Evolutionary conservation across 2,113 vertebrate species (phyloP).

Genomic region (Psilopogon haemacephalus): DNA sequence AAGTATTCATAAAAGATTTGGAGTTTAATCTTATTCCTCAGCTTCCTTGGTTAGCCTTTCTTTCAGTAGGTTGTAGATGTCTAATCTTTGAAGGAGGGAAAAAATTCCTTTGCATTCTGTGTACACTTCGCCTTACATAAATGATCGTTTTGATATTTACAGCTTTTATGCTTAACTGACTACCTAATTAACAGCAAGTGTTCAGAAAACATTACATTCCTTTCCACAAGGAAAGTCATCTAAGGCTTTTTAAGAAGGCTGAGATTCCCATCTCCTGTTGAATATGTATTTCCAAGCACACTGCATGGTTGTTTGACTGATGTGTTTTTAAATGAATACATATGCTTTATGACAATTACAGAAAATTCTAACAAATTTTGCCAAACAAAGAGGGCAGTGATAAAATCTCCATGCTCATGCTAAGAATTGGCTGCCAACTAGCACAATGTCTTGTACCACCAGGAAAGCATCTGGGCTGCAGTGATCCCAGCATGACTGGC

Average conservation of each 20-base stretch:
- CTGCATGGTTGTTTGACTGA: not conserved
- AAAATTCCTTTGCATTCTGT: not conserved
- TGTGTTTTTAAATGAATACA: conserved; percentile 1
- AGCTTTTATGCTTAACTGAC: not conserved
- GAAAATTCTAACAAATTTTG: not conserved
- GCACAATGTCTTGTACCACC: rapidly evolving
- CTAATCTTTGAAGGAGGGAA: not conserved
- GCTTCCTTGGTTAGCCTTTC: not conserved
- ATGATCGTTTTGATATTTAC: not conserved
- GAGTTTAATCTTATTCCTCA: not conserved
- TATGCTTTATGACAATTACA: not conserved
- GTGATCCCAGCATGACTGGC: rapidly evolving
- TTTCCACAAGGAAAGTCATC: rapidly evolving
- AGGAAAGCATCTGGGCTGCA: not conserved
- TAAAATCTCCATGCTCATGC: not conserved
- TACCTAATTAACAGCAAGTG: not conserved
- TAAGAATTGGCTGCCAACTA: not conserved
- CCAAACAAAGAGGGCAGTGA: not conserved
- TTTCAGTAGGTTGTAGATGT: not conserved
- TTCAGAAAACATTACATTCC: not conserved
- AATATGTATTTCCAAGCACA: not conserved
- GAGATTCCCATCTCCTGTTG: not conserved
- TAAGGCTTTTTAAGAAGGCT: not conserved
- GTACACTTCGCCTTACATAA: not conserved
- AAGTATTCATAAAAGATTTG: not conserved